Evolutionary conservation across 2,113 vertebrate genomes (phyloP), one percentile per base, ranked within the genome.

Genomic region (Eulemur rufifrons): DNA sequence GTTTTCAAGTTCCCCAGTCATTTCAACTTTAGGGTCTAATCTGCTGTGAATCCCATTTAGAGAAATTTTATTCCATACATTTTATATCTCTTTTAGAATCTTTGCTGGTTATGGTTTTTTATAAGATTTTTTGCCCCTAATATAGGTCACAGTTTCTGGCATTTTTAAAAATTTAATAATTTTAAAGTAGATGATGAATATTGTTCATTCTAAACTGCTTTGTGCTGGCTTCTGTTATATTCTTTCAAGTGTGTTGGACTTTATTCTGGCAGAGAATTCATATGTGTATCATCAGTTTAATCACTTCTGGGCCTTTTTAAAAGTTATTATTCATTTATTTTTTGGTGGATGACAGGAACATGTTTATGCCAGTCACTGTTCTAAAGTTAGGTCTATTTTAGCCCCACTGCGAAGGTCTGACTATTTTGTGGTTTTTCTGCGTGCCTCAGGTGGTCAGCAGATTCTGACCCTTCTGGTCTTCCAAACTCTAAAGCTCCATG

Each of bases 401-500:
- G 14, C 0, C 9, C 2, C 12, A 23, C 2, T 25, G 20, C 12
- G 39, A 66, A 71, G 1, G 0, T 45, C 1, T 17, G 7, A 6
- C 11, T n/a, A 2, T 39, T 69, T 21, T n/a, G 3, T 45, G 3
- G 8, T 32, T 52, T 54, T 59, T 27, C 8, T 34, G 0, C 20
- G 8, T 59, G 23, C 7, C 5, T 71, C 18, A 2, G 3, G 3
- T 52, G 13, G 23, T 93, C 76, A 80, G 29, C 3, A 10, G 42
- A 63, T 80, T 39, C 8, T 56, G n/a, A 37, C 17, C 10, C 23
- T 42, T 71, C 29, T 52, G 10, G 12, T 6, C 20, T 80, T 71
- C 3, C 20, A 52, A 39, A 20, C 14, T 11, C 8, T 52, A 8
- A 17, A 34, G 14, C 56, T 78, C 1, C 2, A 12, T 68, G 14